Evolutionary conservation across 2,113 vertebrate genomes (phyloP), one percentile per base, ranked within the genome.

Genomic region (Thoracochromis brauschi): DNA sequence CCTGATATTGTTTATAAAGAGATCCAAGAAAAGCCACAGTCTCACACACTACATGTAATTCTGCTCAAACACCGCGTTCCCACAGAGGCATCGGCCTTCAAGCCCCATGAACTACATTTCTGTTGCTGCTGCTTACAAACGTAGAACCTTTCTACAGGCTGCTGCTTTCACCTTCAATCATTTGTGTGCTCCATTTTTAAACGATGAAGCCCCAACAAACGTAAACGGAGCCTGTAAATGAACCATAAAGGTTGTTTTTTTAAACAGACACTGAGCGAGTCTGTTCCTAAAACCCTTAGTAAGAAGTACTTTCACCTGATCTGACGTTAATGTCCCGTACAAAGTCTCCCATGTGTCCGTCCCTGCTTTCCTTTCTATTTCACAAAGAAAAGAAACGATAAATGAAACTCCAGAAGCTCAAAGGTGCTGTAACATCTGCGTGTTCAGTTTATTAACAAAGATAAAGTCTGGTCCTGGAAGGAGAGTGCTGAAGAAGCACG

Each of bases 381-480:
- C 60, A 8, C 33, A 13, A 21, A 68, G 33, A 17, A 60, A 31
- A 60, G 14, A 60, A 17, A 31, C 5, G 2, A 45, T 16, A 5
- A 73, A 45, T 73, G 38, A 73, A 73, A 73, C 0, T 49, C 16
- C 45, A 31, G 45, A 78, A 13, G 14, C 40, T 3, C 14, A 47
- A 19, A 13, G 45, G 42, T 1, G 26, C 73, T 12, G 17, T 13
- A 51, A 51, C 16, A 29, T 31, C 24, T 78, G 45, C 17, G 26
- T 78, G 17, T 49, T 49, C 73, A 78, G 71, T 75, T 75, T 78
- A 78, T 51, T 78, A 49, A 78, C 45, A 31, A 75, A 75, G 71
- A 75, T 75, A 75, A 31, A 49, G 26, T 78, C 73, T 78, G 45
- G 45, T 33, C 47, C 45, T 78, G 45, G 73, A 51, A 51, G 73